phyloP scores from a whole-genome alignment of 1,140 invertebrate genomes.

The Bombus cullumanus region DNA sequence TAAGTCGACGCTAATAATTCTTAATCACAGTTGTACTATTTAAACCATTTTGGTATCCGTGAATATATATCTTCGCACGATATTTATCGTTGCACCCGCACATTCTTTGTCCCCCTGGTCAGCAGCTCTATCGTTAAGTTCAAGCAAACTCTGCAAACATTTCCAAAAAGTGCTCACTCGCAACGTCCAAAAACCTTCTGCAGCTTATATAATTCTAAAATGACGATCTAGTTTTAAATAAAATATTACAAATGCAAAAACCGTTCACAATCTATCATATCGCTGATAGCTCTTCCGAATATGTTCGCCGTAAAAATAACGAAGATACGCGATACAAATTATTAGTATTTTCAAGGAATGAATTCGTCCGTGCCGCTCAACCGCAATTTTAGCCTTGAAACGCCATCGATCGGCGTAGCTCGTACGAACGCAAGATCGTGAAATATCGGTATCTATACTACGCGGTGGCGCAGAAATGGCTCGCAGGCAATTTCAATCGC shows the following conservation, averaged over 20 bases:
- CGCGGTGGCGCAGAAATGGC: neutral
- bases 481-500: conserved; percentile 16
- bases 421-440: neutral
- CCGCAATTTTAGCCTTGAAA: neutral
- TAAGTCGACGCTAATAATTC: too few species aligned
- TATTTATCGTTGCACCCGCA: too few species aligned
- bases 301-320: neutral
- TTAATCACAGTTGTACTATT: too few species aligned
- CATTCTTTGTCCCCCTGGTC: too few species aligned
- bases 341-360: neutral
- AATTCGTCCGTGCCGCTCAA: neutral
- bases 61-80: too few species aligned
- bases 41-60: too few species aligned
- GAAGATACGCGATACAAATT: neutral
- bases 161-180: neutral
- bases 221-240: too few species aligned
- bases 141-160: neutral
- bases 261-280: too few species aligned
- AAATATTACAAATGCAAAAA: too few species aligned
- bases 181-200: neutral
- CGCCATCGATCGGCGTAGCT: neutral
- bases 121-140: too few species aligned
- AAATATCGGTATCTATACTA: neutral
- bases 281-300: neutral
- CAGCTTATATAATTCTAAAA: neutral